phyloP scores from a whole-genome alignment of 2,113 vertebrate genomes.

The Salvator merianae region DNA sequence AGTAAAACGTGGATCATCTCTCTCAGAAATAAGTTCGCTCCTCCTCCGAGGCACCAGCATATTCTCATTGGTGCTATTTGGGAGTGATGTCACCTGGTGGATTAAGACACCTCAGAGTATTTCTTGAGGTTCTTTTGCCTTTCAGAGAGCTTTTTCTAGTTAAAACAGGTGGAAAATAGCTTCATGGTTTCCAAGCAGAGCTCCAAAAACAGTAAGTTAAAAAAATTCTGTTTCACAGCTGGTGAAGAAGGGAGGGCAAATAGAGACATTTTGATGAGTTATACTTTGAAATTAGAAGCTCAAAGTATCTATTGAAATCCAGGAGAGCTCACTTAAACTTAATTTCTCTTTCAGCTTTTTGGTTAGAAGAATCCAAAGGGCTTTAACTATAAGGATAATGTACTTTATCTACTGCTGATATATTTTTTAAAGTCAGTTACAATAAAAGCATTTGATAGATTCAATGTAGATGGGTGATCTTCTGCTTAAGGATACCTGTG shows the following conservation, averaged over 20 bases:
- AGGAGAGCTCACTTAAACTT: not conserved
- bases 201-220: slow-evolving; percentile 58
- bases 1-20: fast-evolving
- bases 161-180: slow-evolving; percentile 15
- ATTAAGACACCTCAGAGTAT: slow-evolving; percentile 58
- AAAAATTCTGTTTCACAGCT: not conserved
- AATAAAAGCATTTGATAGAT: not conserved
- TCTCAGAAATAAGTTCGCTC: fast-evolving
- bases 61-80: slow-evolving; percentile 12
- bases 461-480: not conserved
- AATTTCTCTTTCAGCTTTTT: not conserved
- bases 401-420: fast-evolving
- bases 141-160: slow-evolving; percentile 37
- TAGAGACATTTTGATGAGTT: not conserved
- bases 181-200: slow-evolving; percentile 51
- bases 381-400: not conserved
- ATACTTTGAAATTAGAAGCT: slow-evolving; percentile 19
- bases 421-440: not conserved
- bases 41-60: fast-evolving
- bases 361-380: fast-evolving
- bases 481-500: not conserved
- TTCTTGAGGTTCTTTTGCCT: slow-evolving; percentile 54
- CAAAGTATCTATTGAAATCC: not conserved
- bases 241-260: not conserved
- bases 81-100: slow-evolving; percentile 48